Base-by-base conservation (phyloP, 2,888 invertebrate genomes). In the Plagodis pulveraria region DNA sequence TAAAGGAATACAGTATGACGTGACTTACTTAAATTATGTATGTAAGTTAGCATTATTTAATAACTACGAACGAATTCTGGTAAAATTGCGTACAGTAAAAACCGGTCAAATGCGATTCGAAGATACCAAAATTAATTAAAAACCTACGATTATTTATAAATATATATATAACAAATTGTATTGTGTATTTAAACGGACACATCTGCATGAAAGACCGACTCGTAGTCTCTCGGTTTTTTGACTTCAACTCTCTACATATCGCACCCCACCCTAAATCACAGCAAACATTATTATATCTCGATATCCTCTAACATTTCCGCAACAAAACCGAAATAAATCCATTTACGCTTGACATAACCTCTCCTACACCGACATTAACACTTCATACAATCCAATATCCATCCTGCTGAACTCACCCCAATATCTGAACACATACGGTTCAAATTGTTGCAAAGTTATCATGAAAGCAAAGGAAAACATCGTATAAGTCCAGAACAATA, bases 291-390 rank as follows among this genome's bases (percentile, higher is more conserved):
- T 52, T 50, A 45, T 41, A 36, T 9, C 43, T 22, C 40, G 43
- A 7, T 38, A 33, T 43, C 40, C 36, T 44, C 34, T 40, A 22
- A 54, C 40, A 57, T 57, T 57, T 56, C 50, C 60, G 44, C 57
- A 56, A 46, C 50, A 58, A 61, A 54, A 54, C 38, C 43, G 50
- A 60, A 45, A 61, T 61, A 55, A 67, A 61, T 65, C 62, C 58
- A 50, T 64, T 57, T 63, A 56, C 58, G 62, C 44, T 11, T 44
- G 57, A 44, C 47, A 50, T 55, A 51, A 38, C 48, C 33, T 53
- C 32, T 55, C 61, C 50, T 52, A 54, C 38, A 38, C 59, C 49
- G 56, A 49, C 54, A 64, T 61, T 52, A 65, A 59, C 65, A 67
- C 65, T 63, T 59, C 59, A 55, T 56, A 58, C 33, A 56, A 50